phyloP scores from a whole-genome alignment of 2,797 vertebrate genomes.

The Gallirallus australis region DNA sequence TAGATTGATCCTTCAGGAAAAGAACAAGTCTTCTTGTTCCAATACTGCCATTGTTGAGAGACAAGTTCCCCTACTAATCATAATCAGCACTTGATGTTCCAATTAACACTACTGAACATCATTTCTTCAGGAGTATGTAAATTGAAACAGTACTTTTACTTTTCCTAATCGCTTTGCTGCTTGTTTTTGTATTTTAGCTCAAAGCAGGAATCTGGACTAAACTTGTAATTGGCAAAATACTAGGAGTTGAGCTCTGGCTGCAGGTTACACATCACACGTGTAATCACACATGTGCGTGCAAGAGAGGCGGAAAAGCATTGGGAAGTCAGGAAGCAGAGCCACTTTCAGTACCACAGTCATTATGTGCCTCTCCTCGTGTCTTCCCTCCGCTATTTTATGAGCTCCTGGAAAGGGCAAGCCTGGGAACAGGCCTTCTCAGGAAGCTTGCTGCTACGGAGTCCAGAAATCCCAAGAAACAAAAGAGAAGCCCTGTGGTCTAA shows the following conservation, averaged over 20 bases:
- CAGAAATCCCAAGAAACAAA: conserved; percentile 14
- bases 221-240: not conserved
- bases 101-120: not conserved
- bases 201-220: not conserved
- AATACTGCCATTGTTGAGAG: not conserved
- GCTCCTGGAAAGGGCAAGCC: not conserved
- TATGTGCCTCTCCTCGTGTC: not conserved
- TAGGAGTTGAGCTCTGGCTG: not conserved
- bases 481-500: conserved; percentile 3
- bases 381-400: not conserved
- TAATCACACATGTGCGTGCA: not conserved
- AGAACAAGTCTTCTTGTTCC: not conserved
- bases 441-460: not conserved
- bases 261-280: not conserved
- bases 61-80: not conserved
- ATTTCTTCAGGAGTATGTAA: not conserved
- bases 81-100: not conserved
- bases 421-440: not conserved
- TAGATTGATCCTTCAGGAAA: not conserved
- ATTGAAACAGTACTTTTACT: not conserved
- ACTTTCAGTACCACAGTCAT: not conserved
- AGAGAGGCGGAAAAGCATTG: not conserved
- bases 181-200: not conserved
- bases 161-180: not conserved
- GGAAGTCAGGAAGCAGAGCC: not conserved